Percentiles rank a stretch among this genome's conserved stretches.
These are phyloP conservation scores for Erannis defoliaria DNA, from an alignment of 2,888 invertebrate genomes.

Conservation along the genomic window DNA sequence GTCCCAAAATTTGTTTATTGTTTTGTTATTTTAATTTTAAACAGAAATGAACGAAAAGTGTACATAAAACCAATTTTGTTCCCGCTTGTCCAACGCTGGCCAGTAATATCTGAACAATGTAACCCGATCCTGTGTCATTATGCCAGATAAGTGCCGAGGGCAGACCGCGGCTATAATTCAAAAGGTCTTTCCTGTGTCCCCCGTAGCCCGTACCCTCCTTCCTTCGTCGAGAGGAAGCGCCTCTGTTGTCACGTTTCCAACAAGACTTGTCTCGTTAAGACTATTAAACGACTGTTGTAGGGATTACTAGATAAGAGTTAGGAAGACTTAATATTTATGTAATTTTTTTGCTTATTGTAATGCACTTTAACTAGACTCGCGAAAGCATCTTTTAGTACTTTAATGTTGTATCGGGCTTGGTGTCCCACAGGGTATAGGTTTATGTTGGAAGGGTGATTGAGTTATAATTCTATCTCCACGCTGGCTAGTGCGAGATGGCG, in stretches of 20 bases:
- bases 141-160: slow-evolving; percentile 68
- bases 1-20: no score
- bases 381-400: no score
- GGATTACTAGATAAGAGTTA: slow-evolving; percentile 36
- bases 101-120: slow-evolving; percentile 58
- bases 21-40: no score
- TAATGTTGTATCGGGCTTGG: no score
- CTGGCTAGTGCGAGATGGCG: no score
- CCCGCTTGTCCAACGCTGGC: slow-evolving; percentile 7
- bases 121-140: slow-evolving; percentile 71
- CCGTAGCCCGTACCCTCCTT: slow-evolving; percentile 43
- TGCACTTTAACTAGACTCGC: no score
- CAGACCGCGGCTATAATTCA: slow-evolving; percentile 68
- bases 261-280: slow-evolving; percentile 47
- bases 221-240: slow-evolving; percentile 46
- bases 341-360: not conserved
- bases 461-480: no score
- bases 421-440: no score
- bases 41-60: no score
- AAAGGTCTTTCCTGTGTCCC: slow-evolving; percentile 51
- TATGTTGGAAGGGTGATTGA: no score
- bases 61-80: slow-evolving; percentile 5
- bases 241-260: slow-evolving; percentile 62
- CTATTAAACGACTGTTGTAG: slow-evolving; percentile 48
- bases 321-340: not conserved